Evolutionary conservation across 1,140 invertebrate species (phyloP).

Genomic region (Cylas formicarius): DNA sequence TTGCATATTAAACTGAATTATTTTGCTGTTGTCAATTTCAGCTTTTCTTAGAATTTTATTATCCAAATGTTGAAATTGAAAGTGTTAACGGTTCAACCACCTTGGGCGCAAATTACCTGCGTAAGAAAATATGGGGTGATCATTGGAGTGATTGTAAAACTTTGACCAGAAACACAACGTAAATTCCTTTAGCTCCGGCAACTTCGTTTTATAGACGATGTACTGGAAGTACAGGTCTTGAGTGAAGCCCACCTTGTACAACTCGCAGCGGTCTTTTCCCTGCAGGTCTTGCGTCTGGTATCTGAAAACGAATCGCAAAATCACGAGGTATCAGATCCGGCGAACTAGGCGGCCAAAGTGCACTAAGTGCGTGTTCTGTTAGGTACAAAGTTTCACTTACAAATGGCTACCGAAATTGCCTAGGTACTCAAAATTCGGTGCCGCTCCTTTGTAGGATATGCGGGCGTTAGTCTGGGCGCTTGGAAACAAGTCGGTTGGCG

Average conservation of each 20-base stretch:
- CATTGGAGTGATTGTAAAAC: conserved; percentile 68
- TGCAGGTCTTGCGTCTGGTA: conserved; percentile 10
- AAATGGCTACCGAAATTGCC: conserved; percentile 5
- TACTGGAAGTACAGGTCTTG: conserved; percentile 63
- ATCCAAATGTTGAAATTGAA: too few relatives aligned
- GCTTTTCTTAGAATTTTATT: too few relatives aligned
- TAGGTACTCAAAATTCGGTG: conserved; percentile 7
- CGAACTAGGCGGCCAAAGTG: not conserved
- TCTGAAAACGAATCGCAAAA: conserved; percentile 6
- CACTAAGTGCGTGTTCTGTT: too few relatives aligned
- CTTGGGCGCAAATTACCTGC: conserved; percentile 52
- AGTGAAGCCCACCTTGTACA: conserved; percentile 59
- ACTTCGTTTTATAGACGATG: conserved; percentile 58
- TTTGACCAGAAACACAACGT: conserved; percentile 75
- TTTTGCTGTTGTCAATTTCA: not conserved
- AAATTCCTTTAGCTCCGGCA: conserved; percentile 72
- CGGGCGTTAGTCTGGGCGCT: too few relatives aligned
- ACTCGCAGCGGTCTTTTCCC: conserved; percentile 46
- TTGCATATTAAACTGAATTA: not conserved
- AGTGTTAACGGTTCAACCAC: not conserved
- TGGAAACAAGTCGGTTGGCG: conserved; percentile 15
- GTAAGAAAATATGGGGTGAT: conserved; percentile 76
- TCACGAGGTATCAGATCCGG: not conserved
- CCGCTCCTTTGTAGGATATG: too few relatives aligned
- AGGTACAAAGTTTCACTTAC: not conserved